Evolutionary conservation across 53 echinoderm and acorn worm genomes (phyloP).

Genomic region (Paelopatides confundens): DNA sequence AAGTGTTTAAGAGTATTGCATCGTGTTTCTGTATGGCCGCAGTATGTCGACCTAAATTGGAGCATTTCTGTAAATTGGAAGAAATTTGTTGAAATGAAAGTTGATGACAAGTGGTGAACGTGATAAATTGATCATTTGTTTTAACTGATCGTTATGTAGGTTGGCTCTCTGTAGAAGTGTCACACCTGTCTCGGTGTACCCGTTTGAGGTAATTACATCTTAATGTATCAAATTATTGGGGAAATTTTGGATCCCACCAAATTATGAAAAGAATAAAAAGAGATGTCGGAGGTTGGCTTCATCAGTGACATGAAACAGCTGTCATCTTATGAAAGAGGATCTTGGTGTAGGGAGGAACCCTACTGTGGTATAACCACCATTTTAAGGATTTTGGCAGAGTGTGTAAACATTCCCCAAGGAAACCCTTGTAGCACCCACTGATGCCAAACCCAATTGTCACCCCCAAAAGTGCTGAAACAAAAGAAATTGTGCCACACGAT

Average conservation of each 20-base stretch:
- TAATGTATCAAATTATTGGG: slow-evolving; percentile 25
- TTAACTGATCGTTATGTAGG: neutral
- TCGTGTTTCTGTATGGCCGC: no score
- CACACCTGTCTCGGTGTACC: slow-evolving; percentile 12
- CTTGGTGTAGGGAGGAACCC: neutral
- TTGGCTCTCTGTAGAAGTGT: neutral
- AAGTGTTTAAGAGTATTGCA: no score
- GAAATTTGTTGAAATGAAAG: neutral
- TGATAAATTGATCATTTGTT: slow-evolving; percentile 17
- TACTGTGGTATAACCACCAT: neutral
- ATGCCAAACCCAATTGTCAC: slow-evolving; percentile 26
- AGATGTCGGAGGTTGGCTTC: neutral
- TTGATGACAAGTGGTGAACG: neutral
- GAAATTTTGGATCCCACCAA: slow-evolving; percentile 21
- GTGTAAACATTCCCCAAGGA: slow-evolving; percentile 28
- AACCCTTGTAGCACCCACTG: neutral
- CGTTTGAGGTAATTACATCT: slow-evolving; percentile 22
- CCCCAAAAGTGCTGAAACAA: slow-evolving; percentile 21
- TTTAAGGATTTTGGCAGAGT: neutral
- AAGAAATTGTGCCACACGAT: slow-evolving; percentile 4
- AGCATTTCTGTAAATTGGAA: neutral
- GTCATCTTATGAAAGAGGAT: neutral
- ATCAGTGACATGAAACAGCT: slow-evolving; percentile 27
- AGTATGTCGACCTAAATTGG: neutral
- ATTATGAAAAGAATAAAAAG: neutral